Evolutionary conservation across 2,888 invertebrate genomes (phyloP), one percentile per base, ranked within the genome.

Genomic region (Lissocephala sabroskyi): DNA sequence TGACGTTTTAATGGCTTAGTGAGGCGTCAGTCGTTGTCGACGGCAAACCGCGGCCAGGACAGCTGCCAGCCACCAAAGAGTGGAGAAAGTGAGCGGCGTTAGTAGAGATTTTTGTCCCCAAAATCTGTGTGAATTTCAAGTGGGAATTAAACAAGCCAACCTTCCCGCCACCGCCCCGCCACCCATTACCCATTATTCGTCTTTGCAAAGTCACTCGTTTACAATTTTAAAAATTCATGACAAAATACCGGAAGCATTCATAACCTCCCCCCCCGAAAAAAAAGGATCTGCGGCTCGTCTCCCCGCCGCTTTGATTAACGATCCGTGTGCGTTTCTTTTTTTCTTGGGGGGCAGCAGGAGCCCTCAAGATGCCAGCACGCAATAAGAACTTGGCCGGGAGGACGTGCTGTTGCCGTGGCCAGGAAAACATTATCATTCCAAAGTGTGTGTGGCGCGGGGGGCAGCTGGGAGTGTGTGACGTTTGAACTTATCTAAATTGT

Each of bases 401-500:
- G n/a, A n/a, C n/a, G n/a, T n/a, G 13, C 14, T 18, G 17, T 9
- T n/a, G 30, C 11, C 30, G n/a, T 7, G 53, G 49, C 35, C 58
- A 33, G 61, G 65, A 61, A 68, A 71, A 71, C 70, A 71, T 71
- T 77, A 74, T 77, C 77, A 71, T 71, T 71, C 74, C 77, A 45
- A 58, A 46, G 62, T 40, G 18, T 28, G 1, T 23, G 19, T 18
- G 16, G 10, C 7, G 4, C 2, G 10, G 17, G 1, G 16, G 9
- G 13, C 2, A 16, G 4, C 5, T 6, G 33, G 17, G 17, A 14
- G 2, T 33, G 33, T 35, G n/a, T 41, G 42, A 44, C 49, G 74
- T 59, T 73, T 77, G 77, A 71, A 71, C 70, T 77, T 77, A 77
- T 77, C 70, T 71, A 77, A 77, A 77, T 71, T 71, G 77, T 71